Evolutionary conservation across 1,140 invertebrate species (phyloP).

Genomic region (Cepaea nemoralis): DNA sequence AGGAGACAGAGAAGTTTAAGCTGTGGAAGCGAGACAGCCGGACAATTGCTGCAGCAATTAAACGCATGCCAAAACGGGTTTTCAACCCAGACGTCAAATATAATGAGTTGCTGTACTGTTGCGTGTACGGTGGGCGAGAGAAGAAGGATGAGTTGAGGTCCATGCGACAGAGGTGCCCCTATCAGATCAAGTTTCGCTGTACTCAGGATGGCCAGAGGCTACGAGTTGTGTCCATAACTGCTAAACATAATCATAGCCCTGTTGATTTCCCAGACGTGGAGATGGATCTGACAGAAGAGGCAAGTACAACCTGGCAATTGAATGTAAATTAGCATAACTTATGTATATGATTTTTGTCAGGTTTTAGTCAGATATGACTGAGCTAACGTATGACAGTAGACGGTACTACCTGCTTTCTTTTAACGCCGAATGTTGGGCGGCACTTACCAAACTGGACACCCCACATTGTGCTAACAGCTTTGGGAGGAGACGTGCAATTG

Average conservation of each 20-base stretch:
- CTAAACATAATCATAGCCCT: conserved; percentile 30
- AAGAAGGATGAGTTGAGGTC: conserved; percentile 37
- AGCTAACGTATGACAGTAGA: no score
- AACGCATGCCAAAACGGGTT: conserved; percentile 37
- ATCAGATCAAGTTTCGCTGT: conserved; percentile 39
- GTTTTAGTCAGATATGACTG: no score
- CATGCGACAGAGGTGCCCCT: conserved; percentile 37
- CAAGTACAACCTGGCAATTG: conserved; percentile 22
- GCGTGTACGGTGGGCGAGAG: conserved; percentile 35
- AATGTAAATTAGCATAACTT: not conserved
- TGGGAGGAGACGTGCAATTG: no score
- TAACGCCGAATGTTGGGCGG: no score
- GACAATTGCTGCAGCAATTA: conserved; percentile 38
- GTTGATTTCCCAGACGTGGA: conserved; percentile 20
- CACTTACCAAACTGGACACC: no score
- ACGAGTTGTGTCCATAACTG: conserved; percentile 29
- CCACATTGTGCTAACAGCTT: no score
- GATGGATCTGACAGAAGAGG: conserved; percentile 13
- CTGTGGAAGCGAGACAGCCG: conserved; percentile 40
- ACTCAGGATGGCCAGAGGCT: conserved; percentile 36
- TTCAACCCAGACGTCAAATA: conserved; percentile 40
- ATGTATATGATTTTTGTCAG: no score
- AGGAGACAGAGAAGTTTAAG: conserved; percentile 39
- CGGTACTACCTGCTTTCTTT: no score
- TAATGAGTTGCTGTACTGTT: conserved; percentile 40